Conservation (phyloP, 2,888 invertebrate species). For the Trisateles emortualis region DNA sequence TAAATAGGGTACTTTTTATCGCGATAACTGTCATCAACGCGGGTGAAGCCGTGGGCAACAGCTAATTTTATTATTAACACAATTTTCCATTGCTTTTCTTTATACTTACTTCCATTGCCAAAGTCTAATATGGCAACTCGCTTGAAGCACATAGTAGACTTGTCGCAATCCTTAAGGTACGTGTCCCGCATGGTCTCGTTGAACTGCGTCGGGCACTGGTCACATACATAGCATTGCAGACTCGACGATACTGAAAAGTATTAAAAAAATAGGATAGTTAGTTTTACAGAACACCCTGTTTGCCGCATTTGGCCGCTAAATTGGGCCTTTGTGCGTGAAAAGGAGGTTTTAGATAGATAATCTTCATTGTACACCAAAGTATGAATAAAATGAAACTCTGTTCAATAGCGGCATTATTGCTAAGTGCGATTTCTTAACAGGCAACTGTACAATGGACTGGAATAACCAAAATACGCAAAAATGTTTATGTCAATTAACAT, state of each 20-base stretch:
- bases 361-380: no score
- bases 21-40: no score
- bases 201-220: constrained; percentile 74
- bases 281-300: neutral
- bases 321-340: no score
- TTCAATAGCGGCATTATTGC: no score
- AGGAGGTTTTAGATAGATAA: no score
- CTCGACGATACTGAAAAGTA: constrained; percentile 63
- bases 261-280: neutral
- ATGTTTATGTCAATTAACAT: no score
- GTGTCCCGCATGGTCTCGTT: constrained; percentile 82
- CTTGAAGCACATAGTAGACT: constrained; percentile 93
- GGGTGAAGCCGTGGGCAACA: no score
- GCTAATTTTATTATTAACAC: neutral
- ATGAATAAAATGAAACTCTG: no score
- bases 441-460: no score
- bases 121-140: constrained; percentile 87
- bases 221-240: constrained; percentile 70
- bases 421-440: no score
- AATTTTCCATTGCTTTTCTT: neutral
- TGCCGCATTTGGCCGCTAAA: neutral
- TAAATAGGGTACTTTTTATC: no score
- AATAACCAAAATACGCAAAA: no score
- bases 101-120: constrained; percentile 87
- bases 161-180: constrained; percentile 89